Conservation (phyloP, 2,113 vertebrate species). For the Balaenoptera acutorostrata region DNA sequence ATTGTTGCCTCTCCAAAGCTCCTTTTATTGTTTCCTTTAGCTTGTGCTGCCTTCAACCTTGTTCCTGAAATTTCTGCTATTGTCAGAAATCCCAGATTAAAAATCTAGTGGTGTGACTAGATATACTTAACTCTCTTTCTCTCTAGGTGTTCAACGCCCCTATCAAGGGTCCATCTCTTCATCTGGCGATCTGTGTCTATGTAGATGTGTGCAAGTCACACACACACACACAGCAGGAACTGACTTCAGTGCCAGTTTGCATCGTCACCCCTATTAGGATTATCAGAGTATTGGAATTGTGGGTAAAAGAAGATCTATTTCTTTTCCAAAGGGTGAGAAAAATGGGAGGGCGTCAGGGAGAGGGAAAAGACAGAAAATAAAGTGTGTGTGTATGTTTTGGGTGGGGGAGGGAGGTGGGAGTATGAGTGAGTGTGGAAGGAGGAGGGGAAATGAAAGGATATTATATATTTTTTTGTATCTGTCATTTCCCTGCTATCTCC, state of each 20-base stretch:
- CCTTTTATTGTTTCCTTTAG: conserved; percentile 12
- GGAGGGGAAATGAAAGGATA: conserved; percentile 93
- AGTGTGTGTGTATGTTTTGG: conserved; percentile 66
- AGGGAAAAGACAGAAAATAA: conserved; percentile 66
- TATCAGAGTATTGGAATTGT: conserved; percentile 75
- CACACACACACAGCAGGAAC: neutral
- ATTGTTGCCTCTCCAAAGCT: neutral
- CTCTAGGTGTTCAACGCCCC: neutral
- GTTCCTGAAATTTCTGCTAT: conserved; percentile 46
- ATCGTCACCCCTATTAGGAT: conserved; percentile 68
- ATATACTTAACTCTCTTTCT: conserved; percentile 1
- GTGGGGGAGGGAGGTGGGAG: conserved; percentile 55
- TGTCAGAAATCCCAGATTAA: conserved; percentile 54
- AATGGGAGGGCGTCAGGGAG: conserved; percentile 63
- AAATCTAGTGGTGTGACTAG: neutral
- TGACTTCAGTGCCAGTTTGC: conserved; percentile 37
- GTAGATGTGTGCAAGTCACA: neutral
- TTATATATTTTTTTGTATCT: conserved; percentile 99
- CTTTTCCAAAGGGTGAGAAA: conserved; percentile 81
- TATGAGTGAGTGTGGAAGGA: conserved; percentile 79
- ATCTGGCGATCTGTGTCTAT: neutral
- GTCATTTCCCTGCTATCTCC: conserved; percentile 99
- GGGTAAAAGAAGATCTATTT: conserved; percentile 78
- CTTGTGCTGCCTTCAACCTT: conserved; percentile 15
- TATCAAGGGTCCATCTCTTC: conserved; percentile 44